phyloP scores from a whole-genome alignment of 2,797 vertebrate genomes.

The Bradypus variegatus region DNA sequence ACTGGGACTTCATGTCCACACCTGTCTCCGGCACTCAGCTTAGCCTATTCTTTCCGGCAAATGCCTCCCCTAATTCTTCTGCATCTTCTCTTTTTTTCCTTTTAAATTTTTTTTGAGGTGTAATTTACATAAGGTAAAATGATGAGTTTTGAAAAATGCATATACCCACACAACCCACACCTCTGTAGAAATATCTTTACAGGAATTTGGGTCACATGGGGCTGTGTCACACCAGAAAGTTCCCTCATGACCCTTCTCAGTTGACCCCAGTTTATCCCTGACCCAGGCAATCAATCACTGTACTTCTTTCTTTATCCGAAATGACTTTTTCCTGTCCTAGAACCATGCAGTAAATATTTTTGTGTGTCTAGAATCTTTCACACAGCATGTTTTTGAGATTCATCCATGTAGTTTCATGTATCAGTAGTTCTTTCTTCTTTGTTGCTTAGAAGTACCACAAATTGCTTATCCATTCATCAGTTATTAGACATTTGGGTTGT shows the following conservation, averaged over 20 bases:
- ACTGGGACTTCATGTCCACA: background rate
- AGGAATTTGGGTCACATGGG: background rate
- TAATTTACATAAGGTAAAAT: background rate
- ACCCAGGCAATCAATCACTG: background rate
- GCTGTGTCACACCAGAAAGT: background rate
- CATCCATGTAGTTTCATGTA: background rate
- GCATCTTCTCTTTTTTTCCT: background rate
- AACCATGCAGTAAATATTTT: background rate
- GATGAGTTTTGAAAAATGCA: background rate
- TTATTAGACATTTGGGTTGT: background rate
- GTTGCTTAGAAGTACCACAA: background rate
- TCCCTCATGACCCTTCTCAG: background rate
- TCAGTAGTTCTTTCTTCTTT: background rate
- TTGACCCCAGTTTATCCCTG: background rate
- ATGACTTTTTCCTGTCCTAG: background rate
- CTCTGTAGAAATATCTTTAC: background rate
- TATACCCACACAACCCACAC: background rate
- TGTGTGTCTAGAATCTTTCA: background rate
- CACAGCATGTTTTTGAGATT: background rate
- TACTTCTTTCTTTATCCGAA: background rate
- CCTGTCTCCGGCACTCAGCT: background rate
- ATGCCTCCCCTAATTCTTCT: background rate
- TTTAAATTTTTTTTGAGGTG: background rate
- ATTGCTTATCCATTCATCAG: background rate
- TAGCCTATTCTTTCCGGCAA: background rate